Conservation (phyloP, 2,113 vertebrate species). For the Rousettus leschenaultii region DNA sequence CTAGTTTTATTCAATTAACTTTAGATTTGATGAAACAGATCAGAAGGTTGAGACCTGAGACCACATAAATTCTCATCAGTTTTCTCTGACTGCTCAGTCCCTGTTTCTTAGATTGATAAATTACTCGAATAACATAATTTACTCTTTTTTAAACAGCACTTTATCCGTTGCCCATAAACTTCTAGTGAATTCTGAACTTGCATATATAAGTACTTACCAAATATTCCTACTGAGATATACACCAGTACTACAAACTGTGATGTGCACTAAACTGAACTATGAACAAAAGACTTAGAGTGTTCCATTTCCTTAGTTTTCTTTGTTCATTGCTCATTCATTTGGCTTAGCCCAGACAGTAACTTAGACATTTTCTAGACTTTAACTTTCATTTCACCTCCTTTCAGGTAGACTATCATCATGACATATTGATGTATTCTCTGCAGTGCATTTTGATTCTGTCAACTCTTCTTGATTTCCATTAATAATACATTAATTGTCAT, state of each 20-base stretch:
- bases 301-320: background rate
- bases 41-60: background rate
- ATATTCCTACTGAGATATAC: too few species aligned
- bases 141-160: background rate
- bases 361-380: background rate
- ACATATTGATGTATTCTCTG: background rate
- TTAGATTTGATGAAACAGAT: background rate
- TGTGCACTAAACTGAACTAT: background rate
- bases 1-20: background rate
- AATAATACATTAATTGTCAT: background rate
- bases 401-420: background rate
- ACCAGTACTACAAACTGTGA: background rate
- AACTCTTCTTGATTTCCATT: background rate
- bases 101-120: background rate
- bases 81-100: background rate
- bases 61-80: background rate
- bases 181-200: background rate
- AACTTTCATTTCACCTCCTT: background rate
- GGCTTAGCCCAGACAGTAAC: background rate
- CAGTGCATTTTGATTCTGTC: background rate
- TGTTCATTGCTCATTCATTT: background rate
- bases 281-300: rapidly evolving
- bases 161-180: background rate
- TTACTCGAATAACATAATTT: background rate
- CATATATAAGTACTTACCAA: background rate